Percentiles rank a stretch among this genome's conserved stretches.
Conservation (phyloP, 1,140 invertebrate species). For the Drosophila asahinai region DNA sequence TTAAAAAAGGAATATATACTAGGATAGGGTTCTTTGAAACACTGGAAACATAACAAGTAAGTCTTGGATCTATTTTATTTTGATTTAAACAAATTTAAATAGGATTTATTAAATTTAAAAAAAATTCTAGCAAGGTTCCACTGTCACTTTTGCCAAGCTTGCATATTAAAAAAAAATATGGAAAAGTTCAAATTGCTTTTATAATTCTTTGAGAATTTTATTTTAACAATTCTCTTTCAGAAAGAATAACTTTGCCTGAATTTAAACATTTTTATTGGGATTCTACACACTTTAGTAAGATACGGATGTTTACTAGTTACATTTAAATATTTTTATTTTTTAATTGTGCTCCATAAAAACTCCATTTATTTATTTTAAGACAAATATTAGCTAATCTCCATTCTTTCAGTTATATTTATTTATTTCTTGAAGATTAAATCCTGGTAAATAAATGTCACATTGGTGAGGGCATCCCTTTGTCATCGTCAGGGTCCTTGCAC, state of each 20-base stretch:
- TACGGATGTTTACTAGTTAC: no score
- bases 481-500: not conserved
- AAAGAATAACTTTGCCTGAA: not conserved
- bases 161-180: not conserved
- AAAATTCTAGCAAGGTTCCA: not conserved
- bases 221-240: not conserved
- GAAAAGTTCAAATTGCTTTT: constrained; percentile 5
- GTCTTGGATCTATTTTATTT: not conserved
- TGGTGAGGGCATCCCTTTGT: not conserved
- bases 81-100: no score
- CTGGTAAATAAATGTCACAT: not conserved
- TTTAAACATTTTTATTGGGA: not conserved
- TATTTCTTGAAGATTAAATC: no score
- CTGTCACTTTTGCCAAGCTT: not conserved
- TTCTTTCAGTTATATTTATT: no score
- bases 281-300: no score
- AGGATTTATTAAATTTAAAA: not conserved
- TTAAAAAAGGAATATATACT: not conserved
- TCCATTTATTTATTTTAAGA: no score
- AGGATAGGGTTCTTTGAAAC: not conserved
- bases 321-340: no score
- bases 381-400: no score
- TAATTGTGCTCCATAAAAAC: no score
- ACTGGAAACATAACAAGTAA: no score
- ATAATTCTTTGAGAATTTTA: constrained; percentile 6